Evolutionary conservation across 2,797 vertebrate genomes (phyloP), one percentile per base, ranked within the genome.

Genomic region (Lepidocolaptes lacrymiger): DNA sequence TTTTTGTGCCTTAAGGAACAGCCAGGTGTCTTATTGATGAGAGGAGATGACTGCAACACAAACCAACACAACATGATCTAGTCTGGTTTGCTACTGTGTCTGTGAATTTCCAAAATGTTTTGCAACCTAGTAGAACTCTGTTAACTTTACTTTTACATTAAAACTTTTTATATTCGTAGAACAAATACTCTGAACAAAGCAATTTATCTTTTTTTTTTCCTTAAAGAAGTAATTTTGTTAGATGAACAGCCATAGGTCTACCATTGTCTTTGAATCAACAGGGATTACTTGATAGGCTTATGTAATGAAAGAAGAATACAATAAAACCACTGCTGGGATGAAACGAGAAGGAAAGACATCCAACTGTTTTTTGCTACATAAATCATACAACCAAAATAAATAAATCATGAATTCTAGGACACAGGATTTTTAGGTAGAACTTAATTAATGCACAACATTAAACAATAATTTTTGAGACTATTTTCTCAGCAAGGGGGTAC

Each of bases 211-310:
- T 52, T 51, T 49, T 10, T 21, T 80, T 63, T 82, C 69, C 55
- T 44, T 88, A 71, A 87, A 82, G 46, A 71, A 59, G 20, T 41
- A 66, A 24, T 44, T 91, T 59, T 85, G 36, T 74, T 43, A 55
- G 76, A 74, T 64, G 74, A 90, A 85, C 28, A 84, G 19, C 30
- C 44, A 19, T 16, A 75, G 51, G 30, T 30, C 20, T 88, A 44
- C 49, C 37, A 54, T 61, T 93, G 85, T 87, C 79, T 74, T 93
- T 74, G 94, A 88, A 91, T 91, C 85, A 95, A 80, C 46, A 72
- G 32, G 17, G 34, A 67, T 87, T 81, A 26, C 28, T 94, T 92
- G 88, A 46, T 23, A 85, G 72, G 27, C 6, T 82, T 82, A 55
- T 2, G 0, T 19, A 49, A 28, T 39, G 34, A 74, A 85, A 72